Evolutionary conservation across 2,113 vertebrate genomes (phyloP).

Genomic region (Pleuronectes platessa): DNA sequence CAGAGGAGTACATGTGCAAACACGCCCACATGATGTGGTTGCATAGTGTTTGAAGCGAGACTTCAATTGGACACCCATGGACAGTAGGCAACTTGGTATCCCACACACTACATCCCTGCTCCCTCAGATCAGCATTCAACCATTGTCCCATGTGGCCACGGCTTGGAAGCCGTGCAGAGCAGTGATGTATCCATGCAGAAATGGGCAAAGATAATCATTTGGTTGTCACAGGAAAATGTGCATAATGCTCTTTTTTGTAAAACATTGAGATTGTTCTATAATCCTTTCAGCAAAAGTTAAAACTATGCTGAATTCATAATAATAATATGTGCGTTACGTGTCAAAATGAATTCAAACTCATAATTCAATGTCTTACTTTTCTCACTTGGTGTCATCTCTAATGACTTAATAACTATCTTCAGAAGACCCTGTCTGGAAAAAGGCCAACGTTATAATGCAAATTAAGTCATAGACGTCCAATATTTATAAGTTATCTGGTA

Average conservation of each 20-base stretch:
- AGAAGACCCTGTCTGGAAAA: not conserved
- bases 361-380: not conserved
- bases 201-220: conserved; percentile 34
- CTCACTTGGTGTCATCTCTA: not conserved
- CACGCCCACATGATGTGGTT: conserved; percentile 79
- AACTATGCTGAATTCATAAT: too few relatives aligned
- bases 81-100: conserved; percentile 57
- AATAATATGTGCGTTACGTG: not conserved
- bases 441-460: not conserved
- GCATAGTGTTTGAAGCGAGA: conserved; percentile 76
- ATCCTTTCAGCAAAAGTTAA: too few relatives aligned
- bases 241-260: conserved; percentile 5
- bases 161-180: conserved; percentile 53
- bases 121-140: conserved; percentile 74
- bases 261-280: too few relatives aligned
- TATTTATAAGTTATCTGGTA: not conserved
- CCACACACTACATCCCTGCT: conserved; percentile 70
- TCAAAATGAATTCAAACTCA: not conserved
- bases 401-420: not conserved
- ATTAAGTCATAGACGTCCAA: not conserved
- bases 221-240: conserved; percentile 16
- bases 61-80: conserved; percentile 74
- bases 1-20: conserved; percentile 70
- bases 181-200: conserved; percentile 51
- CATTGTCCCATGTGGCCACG: conserved; percentile 63